Percentiles rank a stretch among this genome's conserved stretches.
Conservation (phyloP, 2,888 invertebrate genomes). For the Oithona nana region DNA sequence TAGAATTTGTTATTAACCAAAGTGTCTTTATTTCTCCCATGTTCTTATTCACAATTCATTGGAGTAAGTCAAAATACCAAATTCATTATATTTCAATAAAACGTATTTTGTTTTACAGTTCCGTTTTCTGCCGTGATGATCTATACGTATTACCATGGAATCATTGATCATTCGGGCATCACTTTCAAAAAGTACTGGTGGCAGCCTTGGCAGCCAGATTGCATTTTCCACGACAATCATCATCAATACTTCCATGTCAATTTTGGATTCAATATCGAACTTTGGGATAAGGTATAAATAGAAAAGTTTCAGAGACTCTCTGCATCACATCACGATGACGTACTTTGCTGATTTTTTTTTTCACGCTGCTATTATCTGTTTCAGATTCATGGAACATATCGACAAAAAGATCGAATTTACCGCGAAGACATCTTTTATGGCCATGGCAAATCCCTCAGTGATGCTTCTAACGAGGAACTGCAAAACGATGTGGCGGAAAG, state of each 20-base stretch:
- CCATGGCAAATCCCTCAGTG: slow-evolving; percentile 33
- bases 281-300: slow-evolving; percentile 50
- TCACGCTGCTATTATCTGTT: too few species aligned
- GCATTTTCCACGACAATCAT: slow-evolving; percentile 54
- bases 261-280: slow-evolving; percentile 47
- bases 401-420: slow-evolving; percentile 42
- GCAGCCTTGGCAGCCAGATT: slow-evolving; percentile 39
- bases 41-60: slow-evolving; percentile 43
- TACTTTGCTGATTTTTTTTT: too few species aligned
- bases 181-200: slow-evolving; percentile 38
- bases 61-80: slow-evolving; percentile 36
- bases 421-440: slow-evolving; percentile 47
- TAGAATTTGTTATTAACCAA: slow-evolving; percentile 46
- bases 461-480: slow-evolving; percentile 34
- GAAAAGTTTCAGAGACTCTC: too few species aligned
- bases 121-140: slow-evolving; percentile 26
- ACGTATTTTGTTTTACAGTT: slow-evolving; percentile 26
- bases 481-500: slow-evolving; percentile 32
- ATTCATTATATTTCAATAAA: background rate
- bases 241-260: slow-evolving; percentile 59
- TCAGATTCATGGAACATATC: slow-evolving; percentile 46
- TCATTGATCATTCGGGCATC: slow-evolving; percentile 53
- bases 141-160: slow-evolving; percentile 51
- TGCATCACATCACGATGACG: too few species aligned
- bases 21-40: slow-evolving; percentile 39